Conservation (phyloP, 2,888 invertebrate genomes). For the Syritta pipiens region DNA sequence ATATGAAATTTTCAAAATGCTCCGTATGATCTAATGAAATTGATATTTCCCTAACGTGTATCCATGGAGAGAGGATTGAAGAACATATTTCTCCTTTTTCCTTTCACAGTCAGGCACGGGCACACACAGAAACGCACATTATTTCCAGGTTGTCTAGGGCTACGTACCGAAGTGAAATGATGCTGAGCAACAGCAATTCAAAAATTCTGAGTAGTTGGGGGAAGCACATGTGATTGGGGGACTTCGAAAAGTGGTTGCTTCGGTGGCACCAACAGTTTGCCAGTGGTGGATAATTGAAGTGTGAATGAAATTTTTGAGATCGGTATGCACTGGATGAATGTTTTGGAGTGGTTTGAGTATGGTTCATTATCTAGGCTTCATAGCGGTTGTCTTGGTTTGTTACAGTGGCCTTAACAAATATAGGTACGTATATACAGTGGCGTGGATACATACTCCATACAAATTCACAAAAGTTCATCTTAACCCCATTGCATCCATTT, state of each 20-base stretch:
- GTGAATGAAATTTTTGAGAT: conserved; percentile 27
- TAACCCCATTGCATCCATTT: no score
- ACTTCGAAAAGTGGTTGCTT: conserved; percentile 15
- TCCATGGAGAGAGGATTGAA: conserved; percentile 36
- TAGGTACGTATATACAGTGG: no score
- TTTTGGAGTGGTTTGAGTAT: background rate
- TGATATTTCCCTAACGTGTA: conserved; percentile 53
- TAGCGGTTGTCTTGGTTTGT: no score
- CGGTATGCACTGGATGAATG: conserved; percentile 1
- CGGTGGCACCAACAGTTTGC: conserved; percentile 28
- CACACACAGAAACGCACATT: background rate
- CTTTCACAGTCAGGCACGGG: background rate
- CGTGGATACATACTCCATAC: no score
- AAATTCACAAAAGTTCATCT: no score
- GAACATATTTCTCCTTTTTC: background rate
- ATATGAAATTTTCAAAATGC: conserved; percentile 60
- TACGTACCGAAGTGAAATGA: conserved; percentile 24
- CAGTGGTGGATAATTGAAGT: conserved; percentile 27
- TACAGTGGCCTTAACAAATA: no score
- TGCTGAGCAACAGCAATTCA: conserved; percentile 9
- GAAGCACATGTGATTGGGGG: no score
- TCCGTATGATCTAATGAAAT: conserved; percentile 62
- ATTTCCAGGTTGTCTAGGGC: conserved; percentile 30
- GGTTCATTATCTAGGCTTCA: no score
- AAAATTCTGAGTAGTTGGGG: no score